Base-by-base conservation (phyloP, 2,113 vertebrate genomes). In the Meleagris gallopavo region DNA sequence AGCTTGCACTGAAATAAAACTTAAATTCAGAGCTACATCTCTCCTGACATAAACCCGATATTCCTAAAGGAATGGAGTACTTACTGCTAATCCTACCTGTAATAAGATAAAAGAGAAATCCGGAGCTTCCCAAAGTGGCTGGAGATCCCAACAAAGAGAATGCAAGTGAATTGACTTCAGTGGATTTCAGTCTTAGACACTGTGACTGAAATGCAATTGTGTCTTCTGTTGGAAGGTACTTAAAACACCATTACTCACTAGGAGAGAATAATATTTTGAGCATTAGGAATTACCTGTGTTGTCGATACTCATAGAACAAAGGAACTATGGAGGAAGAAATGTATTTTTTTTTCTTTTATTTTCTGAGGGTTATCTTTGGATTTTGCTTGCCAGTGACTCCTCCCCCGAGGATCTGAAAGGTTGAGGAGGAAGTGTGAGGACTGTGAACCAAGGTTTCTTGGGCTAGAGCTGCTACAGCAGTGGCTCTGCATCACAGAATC, bases 61-160 rank as follows among this genome's bases (percentile, higher is more conserved):
- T 93, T 93, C 73, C 73, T 88, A 43, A 71, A 93, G 88, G 46
- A 84, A 64, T 43, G 36, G 54, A 67, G 10, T 58, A 36, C 52
- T 94, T 84, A 72, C 60, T 86, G 80, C 70, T 84, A 80, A 86
- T 91, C 77, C 69, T 79, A 43, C 66, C 76, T 81, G 29, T 82
- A 92, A 65, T 43, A 61, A 90, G 58, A 90, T 92, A 48, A 88
- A 87, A 95, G 60, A 85, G 50, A 94, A 91, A 86, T 77, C 82
- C 60, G 67, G 45, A 30, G 1, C 78, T 70, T 60, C 50, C 48
- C 77, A n/a, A 93, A 58, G 38, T 54, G 55, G 20, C 3, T 32
- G 32, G 79, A 86, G 88, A 73, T 62, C 55, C 66, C 60, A 85
- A 27, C 45, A 70, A 79, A 87, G 71, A 80, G 55, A 64, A 36